These are phyloP conservation scores for Euwallacea similis DNA, from an alignment of 1,140 invertebrate genomes.

Conservation along the genomic window DNA sequence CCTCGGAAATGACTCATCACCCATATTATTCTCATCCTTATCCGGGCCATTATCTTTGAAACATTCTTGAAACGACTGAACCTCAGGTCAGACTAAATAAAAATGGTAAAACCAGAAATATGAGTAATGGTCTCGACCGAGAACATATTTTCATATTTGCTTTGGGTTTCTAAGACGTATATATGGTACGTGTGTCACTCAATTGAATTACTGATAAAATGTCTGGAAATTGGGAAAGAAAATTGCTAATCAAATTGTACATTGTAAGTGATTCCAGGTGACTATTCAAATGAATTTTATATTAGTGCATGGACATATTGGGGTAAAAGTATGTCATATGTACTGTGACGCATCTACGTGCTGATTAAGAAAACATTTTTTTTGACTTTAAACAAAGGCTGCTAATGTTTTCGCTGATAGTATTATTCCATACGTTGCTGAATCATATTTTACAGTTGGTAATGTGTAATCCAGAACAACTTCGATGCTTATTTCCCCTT, in stretches of 20 bases:
- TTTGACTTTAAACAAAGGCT: conserved; percentile 22
- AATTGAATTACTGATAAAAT: too few relatives aligned
- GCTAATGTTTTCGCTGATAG: conserved; percentile 12
- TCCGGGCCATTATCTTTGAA: background rate
- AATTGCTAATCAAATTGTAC: too few relatives aligned
- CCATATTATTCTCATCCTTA: background rate
- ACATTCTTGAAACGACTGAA: background rate
- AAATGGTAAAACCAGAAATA: background rate
- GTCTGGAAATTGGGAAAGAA: too few relatives aligned
- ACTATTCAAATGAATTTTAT: too few relatives aligned
- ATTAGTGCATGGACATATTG: background rate
- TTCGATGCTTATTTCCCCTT: too few relatives aligned
- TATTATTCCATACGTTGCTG: conserved; percentile 8
- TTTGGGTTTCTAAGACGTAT: too few relatives aligned
- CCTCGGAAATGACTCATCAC: background rate
- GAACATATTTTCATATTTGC: too few relatives aligned
- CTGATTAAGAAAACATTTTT: conserved; percentile 27
- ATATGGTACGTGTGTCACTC: too few relatives aligned
- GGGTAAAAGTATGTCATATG: conserved; percentile 24
- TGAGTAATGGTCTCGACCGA: background rate
- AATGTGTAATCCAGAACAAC: background rate
- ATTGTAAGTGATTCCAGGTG: too few relatives aligned
- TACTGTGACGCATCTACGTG: conserved; percentile 20
- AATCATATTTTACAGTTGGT: conserved; percentile 5
- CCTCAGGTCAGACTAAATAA: background rate